phyloP scores from a whole-genome alignment of 1,140 invertebrate species.

The Heliconius hermathena region DNA sequence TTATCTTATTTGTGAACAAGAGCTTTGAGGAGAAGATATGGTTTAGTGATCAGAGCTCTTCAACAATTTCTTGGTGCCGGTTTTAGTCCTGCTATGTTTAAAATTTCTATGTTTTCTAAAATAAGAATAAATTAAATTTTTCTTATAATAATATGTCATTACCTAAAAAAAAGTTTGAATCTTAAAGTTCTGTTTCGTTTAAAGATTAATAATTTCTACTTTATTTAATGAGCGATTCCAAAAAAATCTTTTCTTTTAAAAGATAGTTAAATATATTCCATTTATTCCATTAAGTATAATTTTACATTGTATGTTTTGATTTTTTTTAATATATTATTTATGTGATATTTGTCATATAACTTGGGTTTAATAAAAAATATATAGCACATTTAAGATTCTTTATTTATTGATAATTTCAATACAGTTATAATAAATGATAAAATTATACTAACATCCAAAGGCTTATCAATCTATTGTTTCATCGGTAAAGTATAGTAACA shows the following conservation, averaged over 20 bases:
- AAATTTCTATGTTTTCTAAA: too few species aligned
- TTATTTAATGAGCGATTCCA: too few species aligned
- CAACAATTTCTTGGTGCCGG: too few species aligned
- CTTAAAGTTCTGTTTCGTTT: too few species aligned
- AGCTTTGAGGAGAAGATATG: too few species aligned
- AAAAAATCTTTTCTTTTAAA: neutral
- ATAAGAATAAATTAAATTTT: too few species aligned
- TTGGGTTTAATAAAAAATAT: neutral
- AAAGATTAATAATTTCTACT: too few species aligned
- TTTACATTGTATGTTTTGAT: neutral
- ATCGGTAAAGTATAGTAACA: neutral
- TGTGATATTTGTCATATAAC: neutral
- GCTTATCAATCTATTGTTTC: neutral
- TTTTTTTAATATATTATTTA: neutral
- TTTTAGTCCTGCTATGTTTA: too few species aligned
- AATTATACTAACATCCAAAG: constrained; percentile 20
- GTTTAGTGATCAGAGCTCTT: too few species aligned
- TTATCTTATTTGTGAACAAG: too few species aligned
- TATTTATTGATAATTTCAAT: constrained; percentile 16
- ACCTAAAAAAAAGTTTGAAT: too few species aligned
- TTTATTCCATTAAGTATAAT: constrained; percentile 4
- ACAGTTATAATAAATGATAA: constrained; percentile 21
- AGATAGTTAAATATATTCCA: neutral
- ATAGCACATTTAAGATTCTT: constrained; percentile 9
- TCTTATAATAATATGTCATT: too few species aligned